Conservation (phyloP, 2,797 vertebrate species). For the Oophaga sylvatica region DNA sequence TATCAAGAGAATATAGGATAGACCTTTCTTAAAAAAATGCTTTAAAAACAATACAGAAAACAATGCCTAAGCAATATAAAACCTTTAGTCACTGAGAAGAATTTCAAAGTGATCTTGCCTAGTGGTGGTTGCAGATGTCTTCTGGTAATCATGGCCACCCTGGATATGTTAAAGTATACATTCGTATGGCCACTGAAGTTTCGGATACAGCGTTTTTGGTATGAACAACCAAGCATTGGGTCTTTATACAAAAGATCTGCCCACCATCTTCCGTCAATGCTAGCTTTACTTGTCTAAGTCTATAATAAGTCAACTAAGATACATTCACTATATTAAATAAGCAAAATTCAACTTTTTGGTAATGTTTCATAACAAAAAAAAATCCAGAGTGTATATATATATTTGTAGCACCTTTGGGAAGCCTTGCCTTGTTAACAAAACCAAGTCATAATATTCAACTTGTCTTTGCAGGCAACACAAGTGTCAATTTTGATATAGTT, state of each 20-base stretch:
- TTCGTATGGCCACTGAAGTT: background rate
- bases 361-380: background rate
- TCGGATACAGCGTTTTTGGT: too few relatives aligned
- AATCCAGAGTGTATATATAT: background rate
- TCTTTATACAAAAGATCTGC: background rate
- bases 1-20: too few relatives aligned
- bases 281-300: background rate
- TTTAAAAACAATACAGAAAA: background rate
- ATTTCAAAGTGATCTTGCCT: background rate
- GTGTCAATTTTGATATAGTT: slow-evolving; percentile 54
- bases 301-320: background rate
- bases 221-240: background rate
- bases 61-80: background rate
- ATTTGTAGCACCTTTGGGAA: background rate
- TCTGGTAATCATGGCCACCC: background rate
- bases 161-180: background rate
- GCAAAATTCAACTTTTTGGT: too few relatives aligned
- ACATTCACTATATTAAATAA: background rate
- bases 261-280: background rate
- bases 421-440: background rate
- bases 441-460: slow-evolving; percentile 14
- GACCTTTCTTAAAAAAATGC: too few relatives aligned
- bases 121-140: background rate
- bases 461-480: slow-evolving; percentile 32
- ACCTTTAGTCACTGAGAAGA: background rate